Percentiles rank a stretch among this genome's conserved stretches.
These are phyloP conservation scores for Prionace glauca DNA, from an alignment of 2,797 vertebrate genomes.

Conservation along the genomic window DNA sequence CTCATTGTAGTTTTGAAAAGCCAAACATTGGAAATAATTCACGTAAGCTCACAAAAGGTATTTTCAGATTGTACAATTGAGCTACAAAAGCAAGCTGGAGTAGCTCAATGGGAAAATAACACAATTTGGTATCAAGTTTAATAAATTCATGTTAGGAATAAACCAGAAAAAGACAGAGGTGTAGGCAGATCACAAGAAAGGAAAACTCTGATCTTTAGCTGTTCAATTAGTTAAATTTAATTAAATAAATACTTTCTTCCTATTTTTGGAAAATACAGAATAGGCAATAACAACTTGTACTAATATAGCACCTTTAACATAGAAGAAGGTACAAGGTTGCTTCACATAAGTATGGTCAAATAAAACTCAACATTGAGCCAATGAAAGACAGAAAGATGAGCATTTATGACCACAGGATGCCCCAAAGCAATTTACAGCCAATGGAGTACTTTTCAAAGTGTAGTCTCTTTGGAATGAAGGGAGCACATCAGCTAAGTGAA, in stretches of 20 bases:
- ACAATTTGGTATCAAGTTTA: not conserved
- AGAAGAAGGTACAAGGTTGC: not conserved
- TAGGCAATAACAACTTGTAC: not conserved
- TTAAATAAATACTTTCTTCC: not conserved
- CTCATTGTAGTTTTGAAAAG: not conserved
- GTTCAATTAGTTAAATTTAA: not conserved
- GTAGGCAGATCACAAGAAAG: not conserved
- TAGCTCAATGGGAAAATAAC: not conserved
- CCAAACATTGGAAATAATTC: not conserved
- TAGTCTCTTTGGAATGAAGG: not conserved
- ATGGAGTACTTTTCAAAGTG: not conserved
- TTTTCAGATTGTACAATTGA: not conserved
- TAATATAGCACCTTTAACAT: not conserved
- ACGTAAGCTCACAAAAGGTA: not conserved
- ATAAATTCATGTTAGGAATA: not conserved
- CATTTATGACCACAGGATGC: not conserved
- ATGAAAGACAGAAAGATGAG: not conserved
- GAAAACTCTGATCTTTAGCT: not conserved
- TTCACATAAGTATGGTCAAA: not conserved
- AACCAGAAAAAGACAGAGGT: not conserved
- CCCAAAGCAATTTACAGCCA: not conserved
- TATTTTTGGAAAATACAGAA: constrained; percentile 1
- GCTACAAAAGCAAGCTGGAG: not conserved
- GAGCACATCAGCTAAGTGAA: not conserved
- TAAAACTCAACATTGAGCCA: not conserved